phyloP scores from a whole-genome alignment of 2,888 invertebrate genomes.

The Cephus nigrinus region DNA sequence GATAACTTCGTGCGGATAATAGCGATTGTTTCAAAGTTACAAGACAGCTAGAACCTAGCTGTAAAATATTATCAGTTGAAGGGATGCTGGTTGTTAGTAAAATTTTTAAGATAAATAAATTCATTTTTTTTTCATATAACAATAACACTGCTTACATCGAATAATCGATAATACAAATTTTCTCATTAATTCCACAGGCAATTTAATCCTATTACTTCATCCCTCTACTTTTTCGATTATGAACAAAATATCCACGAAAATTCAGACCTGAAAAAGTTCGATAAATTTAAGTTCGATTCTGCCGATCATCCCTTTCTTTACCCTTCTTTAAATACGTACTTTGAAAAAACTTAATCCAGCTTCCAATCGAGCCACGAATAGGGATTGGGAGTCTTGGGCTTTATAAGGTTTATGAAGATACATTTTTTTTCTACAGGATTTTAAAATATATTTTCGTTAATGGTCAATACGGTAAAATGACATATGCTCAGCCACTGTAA shows the following conservation, averaged over 20 bases:
- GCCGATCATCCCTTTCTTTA: background rate
- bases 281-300: background rate
- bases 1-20: background rate
- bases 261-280: background rate
- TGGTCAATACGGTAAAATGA: too few relatives aligned
- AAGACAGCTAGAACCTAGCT: background rate
- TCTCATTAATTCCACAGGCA: background rate
- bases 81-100: background rate
- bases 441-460: background rate
- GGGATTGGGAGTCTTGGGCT: background rate
- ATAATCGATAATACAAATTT: background rate
- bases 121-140: too few relatives aligned
- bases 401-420: background rate
- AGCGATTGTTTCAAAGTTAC: background rate
- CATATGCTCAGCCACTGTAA: background rate
- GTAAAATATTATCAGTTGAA: background rate
- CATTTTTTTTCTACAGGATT: background rate
- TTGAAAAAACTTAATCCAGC: background rate
- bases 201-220: background rate
- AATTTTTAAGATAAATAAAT: too few relatives aligned
- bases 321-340: background rate
- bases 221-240: background rate
- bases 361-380: background rate
- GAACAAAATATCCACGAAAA: background rate
- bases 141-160: background rate